Conservation (phyloP, 1,140 invertebrate species). For the Parapsyche elsis region DNA sequence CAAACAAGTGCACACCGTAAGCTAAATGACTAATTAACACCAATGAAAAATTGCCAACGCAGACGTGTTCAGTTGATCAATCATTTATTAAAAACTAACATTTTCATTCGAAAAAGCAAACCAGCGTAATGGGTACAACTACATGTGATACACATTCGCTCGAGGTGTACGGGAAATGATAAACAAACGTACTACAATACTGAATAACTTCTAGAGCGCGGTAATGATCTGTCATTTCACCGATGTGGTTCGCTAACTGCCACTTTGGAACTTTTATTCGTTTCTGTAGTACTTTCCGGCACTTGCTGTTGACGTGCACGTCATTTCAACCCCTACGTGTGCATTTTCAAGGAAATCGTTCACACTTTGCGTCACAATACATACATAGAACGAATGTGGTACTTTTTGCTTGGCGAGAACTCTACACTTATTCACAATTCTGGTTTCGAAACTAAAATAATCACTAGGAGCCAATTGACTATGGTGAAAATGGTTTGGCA, state of each 20-base stretch:
- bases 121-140: no score
- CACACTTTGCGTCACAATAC: no score
- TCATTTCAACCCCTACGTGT: no score
- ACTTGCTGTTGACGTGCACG: neutral
- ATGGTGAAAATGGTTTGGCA: no score
- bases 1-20: neutral
- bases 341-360: no score
- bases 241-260: conserved; percentile 31
- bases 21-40: conserved; percentile 23
- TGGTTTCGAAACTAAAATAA: no score
- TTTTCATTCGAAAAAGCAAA: neutral
- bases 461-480: no score
- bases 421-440: no score
- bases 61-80: neutral
- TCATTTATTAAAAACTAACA: neutral
- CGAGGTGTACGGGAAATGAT: neutral
- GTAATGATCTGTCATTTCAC: conserved; percentile 19
- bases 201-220: conserved; percentile 7
- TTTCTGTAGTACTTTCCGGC: neutral
- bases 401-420: no score
- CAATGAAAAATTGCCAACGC: conserved; percentile 20
- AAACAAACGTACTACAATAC: conserved; percentile 5
- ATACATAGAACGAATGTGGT: no score
- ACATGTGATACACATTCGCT: no score
- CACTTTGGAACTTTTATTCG: conserved; percentile 26